Base-by-base conservation (phyloP, 2,888 invertebrate genomes). In the Germaria angustata region DNA sequence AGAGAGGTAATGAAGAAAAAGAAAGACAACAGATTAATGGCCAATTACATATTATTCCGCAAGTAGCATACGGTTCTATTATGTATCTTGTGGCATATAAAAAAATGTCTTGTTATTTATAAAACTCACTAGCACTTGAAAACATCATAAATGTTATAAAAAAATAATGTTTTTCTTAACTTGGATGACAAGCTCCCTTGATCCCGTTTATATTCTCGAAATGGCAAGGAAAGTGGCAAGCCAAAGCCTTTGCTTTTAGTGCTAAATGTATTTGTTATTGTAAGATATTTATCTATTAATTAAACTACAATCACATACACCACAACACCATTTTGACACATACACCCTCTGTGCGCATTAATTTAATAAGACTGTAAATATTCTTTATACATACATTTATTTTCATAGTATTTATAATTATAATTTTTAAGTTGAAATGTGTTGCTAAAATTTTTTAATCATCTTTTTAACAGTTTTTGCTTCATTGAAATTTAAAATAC, bases 291-390 rank as follows among this genome's bases (percentile, higher is more conserved):
- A 15, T 6, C 32, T 15, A 17, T 32, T 28, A 55, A n/a, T 15
- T 32, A 51, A 51, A 17, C 13, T 24, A n/a, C 17, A 4, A 17
- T 17, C 55, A 32, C 17, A 44, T n/a, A 34, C 11, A n/a, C n/a
- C n/a, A n/a, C n/a, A n/a, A n/a, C n/a, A n/a, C 41, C 3, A 55
- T 15, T 39, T 68, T n/a, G 2, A 17, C 7, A 44, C 57, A 32
- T n/a, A 11, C 53, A 28, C n/a, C n/a, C n/a, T n/a, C n/a, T n/a
- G 4, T 28, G 11, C 28, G 22, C 17, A 53, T 51, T 17, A 44
- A 77, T 36, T 66, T 72, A 39, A 72, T 55, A 81, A 81, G 81
- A 81, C 77, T 77, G 77, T 81, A 81, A 72, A 81, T 81, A 77
- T 41, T 65, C 36, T 28, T 72, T 9, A 69, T 65, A 59, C 36